Evolutionary conservation across 2,888 invertebrate species (phyloP), one percentile per base, ranked within the genome.

Genomic region (Caenorhabditis becei): DNA sequence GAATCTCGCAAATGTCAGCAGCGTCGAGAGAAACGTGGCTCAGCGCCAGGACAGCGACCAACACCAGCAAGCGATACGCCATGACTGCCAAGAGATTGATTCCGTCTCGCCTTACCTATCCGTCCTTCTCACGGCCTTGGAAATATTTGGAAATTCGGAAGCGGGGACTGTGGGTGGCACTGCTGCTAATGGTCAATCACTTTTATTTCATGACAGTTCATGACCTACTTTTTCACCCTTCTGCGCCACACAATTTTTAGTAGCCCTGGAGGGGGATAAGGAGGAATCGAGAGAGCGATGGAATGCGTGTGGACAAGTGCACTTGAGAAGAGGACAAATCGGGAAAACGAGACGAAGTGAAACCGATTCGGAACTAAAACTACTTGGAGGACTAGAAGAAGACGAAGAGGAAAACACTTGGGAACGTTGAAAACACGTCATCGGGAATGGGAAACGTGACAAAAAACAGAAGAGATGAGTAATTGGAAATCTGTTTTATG

Each of bases 1-100:
- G 47, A 35, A 78, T 71, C 32, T 71, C 66, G 54, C 70, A 78
- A 56, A 78, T 78, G 65, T 78, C 78, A 2, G 63, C 69, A 4
- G 49, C 41, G 20, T 61, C 61, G 3, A 58, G 14, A 16, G n/a
- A 26, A 49, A 59, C 41, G 35, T 37, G 24, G 41, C 35, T 35
- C 18, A 59, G 24, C 5, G 59, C 41, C 20, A 67, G 16, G 11
- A 66, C 2, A 7, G 37, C 32, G 35, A 54, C 10, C 20, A 32
- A 18, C 14, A 63, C 63, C 47, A 63, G 28, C 47, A 63, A 47
- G 20, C 49, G 20, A 37, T 41, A 56, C 41, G 54, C 51, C 53
- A 66, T 66, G 24, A 35, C 54, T 54, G 56, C 56, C 24, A 53
- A 35, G 18, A 26, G 32, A 8, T 23, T 49, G 23, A 23, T 28